Conservation (phyloP, 2,113 vertebrate species). For the Machaerirhynchus nigripectus region DNA sequence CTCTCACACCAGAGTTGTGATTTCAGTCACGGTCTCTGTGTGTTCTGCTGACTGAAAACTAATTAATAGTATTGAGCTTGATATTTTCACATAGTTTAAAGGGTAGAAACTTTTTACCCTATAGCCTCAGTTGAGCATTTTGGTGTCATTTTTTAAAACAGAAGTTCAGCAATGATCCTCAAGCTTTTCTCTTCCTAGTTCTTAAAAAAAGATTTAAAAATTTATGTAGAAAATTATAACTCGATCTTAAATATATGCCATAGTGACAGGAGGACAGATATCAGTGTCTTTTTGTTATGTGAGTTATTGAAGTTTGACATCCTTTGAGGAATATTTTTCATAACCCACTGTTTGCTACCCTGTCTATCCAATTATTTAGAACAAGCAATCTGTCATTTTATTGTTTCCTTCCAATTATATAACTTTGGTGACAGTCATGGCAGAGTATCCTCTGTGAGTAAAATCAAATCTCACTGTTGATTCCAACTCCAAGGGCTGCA, state of each 20-base stretch:
- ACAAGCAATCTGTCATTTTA: constrained; percentile 75
- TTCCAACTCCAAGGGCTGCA: constrained; percentile 21
- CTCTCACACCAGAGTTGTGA: not conserved
- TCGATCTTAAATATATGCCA: constrained; percentile 20
- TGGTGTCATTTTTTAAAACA: not conserved
- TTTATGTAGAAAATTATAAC: constrained; percentile 52
- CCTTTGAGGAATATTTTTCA: constrained; percentile 69
- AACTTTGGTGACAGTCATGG: constrained; percentile 64
- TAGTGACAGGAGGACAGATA: constrained; percentile 48
- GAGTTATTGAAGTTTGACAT: constrained; percentile 65
- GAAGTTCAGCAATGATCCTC: not conserved
- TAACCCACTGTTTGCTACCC: constrained; percentile 62
- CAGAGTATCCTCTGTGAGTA: constrained; percentile 48
- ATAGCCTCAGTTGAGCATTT: constrained; percentile 17
- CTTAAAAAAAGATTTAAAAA: constrained; percentile 29
- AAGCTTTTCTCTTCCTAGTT: not conserved
- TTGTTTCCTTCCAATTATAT: constrained; percentile 71
- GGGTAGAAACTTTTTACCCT: constrained; percentile 37
- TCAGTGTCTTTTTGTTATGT: constrained; percentile 56
- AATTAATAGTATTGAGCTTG: not conserved
- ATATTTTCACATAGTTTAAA: constrained; percentile 27
- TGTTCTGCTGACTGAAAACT: not conserved
- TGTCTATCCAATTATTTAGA: constrained; percentile 71
- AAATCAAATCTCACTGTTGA: not conserved
- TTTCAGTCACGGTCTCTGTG: not conserved